Conservation (phyloP, 2,797 vertebrate species). For the Phrynocephalus forsythii region DNA sequence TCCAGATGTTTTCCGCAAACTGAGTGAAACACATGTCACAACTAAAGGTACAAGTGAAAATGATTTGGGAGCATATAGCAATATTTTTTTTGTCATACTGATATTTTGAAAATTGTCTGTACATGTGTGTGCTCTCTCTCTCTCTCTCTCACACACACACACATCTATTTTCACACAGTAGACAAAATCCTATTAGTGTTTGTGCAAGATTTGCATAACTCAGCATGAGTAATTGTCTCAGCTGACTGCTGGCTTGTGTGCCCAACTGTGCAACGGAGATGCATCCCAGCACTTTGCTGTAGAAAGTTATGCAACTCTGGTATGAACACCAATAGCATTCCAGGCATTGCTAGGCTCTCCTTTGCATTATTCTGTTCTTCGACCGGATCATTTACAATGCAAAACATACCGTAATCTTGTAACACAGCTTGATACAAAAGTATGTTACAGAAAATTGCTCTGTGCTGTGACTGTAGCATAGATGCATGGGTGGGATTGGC, state of each 20-base stretch:
- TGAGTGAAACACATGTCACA: constrained; percentile 18
- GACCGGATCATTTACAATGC: background rate
- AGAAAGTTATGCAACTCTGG: too few relatives aligned
- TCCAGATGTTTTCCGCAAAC: background rate
- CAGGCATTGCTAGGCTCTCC: background rate
- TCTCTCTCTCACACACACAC: background rate
- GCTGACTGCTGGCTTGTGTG: too few relatives aligned
- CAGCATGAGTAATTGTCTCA: too few relatives aligned
- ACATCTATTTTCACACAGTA: constrained; percentile 10
- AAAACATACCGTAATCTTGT: background rate
- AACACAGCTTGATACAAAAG: background rate
- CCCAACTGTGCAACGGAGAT: too few relatives aligned
- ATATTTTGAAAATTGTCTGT: background rate
- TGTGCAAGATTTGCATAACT: too few relatives aligned
- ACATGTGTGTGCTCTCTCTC: too few relatives aligned
- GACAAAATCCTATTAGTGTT: too few relatives aligned
- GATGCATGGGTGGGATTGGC: background rate
- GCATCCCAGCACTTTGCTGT: too few relatives aligned
- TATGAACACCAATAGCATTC: background rate
- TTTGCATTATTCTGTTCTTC: background rate
- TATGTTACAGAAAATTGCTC: background rate
- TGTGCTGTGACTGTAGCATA: background rate
- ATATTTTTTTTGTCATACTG: background rate
- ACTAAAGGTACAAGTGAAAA: constrained; percentile 5
- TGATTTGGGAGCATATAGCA: too few relatives aligned